Conservation (phyloP, 2,113 vertebrate genomes). For the Dicerorhinus sumatrensis region DNA sequence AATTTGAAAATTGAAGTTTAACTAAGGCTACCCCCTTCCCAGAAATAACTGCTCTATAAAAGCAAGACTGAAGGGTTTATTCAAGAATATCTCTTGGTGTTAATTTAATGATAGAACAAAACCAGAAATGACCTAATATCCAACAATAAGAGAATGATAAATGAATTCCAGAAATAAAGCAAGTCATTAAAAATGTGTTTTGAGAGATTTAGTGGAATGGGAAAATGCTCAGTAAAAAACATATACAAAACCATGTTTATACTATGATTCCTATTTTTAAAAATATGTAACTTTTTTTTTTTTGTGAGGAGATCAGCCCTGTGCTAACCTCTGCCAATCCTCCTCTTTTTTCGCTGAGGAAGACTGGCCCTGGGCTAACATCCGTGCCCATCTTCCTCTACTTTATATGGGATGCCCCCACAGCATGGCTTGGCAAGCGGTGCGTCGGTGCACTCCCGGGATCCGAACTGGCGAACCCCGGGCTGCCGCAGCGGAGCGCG, state of each 20-base stretch:
- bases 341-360: too few relatives aligned
- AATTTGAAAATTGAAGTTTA: conserved; percentile 36
- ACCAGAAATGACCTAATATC: background rate
- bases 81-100: background rate
- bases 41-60: background rate
- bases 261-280: background rate
- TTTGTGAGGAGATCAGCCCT: too few relatives aligned
- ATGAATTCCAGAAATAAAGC: background rate
- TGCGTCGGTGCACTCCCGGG: too few relatives aligned
- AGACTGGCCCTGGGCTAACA: too few relatives aligned
- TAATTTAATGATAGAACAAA: background rate
- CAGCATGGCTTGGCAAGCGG: too few relatives aligned
- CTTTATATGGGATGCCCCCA: too few relatives aligned
- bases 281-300: background rate
- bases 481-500: too few relatives aligned
- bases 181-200: background rate
- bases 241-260: background rate
- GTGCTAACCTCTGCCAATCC: too few relatives aligned
- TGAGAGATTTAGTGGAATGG: background rate
- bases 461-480: too few relatives aligned
- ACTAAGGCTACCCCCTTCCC: background rate
- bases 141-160: background rate
- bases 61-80: background rate
- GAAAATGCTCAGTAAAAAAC: background rate
- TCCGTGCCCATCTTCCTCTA: too few relatives aligned